These are phyloP conservation scores for Xiphorhynchus erythropygius DNA, from an alignment of 2,797 vertebrate genomes.

Conservation along the genomic window DNA sequence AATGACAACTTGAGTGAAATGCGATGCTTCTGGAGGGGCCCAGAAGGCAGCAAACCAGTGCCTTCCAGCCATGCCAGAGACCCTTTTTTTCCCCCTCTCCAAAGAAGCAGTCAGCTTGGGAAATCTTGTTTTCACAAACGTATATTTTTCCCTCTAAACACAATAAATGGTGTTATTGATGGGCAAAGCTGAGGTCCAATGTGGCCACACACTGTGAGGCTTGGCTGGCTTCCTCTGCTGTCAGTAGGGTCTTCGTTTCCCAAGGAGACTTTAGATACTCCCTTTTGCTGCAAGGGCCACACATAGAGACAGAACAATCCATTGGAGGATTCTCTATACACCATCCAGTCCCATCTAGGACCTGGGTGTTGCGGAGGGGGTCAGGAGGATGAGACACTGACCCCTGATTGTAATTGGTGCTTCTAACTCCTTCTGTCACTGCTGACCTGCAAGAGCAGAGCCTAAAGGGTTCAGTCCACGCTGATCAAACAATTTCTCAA, in stretches of 20 bases:
- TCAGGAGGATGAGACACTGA: background rate
- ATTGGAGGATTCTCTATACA: background rate
- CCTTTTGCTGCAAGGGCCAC: background rate
- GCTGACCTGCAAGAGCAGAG: background rate
- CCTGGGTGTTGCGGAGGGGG: background rate
- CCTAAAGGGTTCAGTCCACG: background rate
- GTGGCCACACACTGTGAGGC: constrained; percentile 57
- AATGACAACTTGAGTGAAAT: constrained; percentile 55
- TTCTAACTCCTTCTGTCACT: background rate
- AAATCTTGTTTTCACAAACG: constrained; percentile 22
- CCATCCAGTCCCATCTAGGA: background rate
- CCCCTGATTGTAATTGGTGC: background rate
- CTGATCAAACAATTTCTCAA: background rate
- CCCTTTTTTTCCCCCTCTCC: background rate
- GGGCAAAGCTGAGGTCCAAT: constrained; percentile 21
- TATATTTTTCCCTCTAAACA: constrained; percentile 53
- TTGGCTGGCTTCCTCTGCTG: constrained; percentile 42
- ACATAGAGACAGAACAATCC: background rate
- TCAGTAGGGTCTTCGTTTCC: background rate
- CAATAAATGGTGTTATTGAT: constrained; percentile 62
- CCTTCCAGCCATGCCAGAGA: background rate
- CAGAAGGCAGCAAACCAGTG: constrained; percentile 5
- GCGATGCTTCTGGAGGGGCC: constrained; percentile 18
- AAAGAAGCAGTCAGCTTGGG: constrained; percentile 16
- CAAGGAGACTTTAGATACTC: constrained; percentile 10